These are phyloP conservation scores for Oenanthe melanoleuca DNA, from an alignment of 2,113 vertebrate genomes.

Conservation along the genomic window DNA sequence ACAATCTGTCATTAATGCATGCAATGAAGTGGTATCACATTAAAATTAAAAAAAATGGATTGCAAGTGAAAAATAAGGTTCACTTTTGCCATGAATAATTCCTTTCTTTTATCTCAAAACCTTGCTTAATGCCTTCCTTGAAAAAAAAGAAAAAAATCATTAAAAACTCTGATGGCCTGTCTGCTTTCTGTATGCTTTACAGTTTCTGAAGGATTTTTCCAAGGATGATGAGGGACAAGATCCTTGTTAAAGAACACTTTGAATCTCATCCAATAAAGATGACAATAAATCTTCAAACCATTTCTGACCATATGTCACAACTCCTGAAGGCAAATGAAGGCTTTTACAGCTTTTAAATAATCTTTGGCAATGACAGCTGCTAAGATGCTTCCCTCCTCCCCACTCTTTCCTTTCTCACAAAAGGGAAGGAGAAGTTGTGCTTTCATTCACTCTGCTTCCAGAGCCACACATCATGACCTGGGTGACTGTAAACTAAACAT, in stretches of 20 bases:
- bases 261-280: conserved; percentile 78
- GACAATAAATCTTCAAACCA: conserved; percentile 84
- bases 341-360: conserved; percentile 81
- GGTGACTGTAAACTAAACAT: background rate
- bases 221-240: conserved; percentile 74
- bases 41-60: background rate
- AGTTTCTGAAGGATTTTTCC: conserved; percentile 76
- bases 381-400: conserved; percentile 70
- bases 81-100: conserved; percentile 4
- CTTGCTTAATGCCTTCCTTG: background rate
- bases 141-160: background rate
- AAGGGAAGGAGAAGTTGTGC: background rate
- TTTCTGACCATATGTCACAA: conserved; percentile 86
- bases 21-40: background rate
- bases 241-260: conserved; percentile 76
- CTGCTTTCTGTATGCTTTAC: conserved; percentile 41
- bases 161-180: background rate
- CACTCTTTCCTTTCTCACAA: background rate
- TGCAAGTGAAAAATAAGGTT: background rate
- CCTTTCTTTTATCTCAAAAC: background rate
- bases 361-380: conserved; percentile 77
- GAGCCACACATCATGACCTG: background rate
- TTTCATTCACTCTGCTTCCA: conserved; percentile 21
- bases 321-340: conserved; percentile 81
- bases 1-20: background rate